Evolutionary conservation across 2,888 invertebrate genomes (phyloP).

Genomic region (Meteorus colon): DNA sequence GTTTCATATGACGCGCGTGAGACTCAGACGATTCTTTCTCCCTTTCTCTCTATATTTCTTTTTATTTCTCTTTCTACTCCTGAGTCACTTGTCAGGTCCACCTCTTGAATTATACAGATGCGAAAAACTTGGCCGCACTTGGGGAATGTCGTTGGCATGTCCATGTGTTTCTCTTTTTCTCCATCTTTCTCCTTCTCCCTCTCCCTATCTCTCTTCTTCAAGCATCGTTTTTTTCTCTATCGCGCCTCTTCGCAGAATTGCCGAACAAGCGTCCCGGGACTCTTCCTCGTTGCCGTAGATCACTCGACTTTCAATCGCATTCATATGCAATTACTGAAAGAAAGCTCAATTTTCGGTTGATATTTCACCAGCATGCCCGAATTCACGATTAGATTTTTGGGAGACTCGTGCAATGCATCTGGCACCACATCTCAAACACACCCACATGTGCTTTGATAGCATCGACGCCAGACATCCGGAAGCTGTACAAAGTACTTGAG

Average conservation of each 20-base stretch:
- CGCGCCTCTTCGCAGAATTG: constrained; percentile 51
- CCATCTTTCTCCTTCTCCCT: constrained; percentile 48
- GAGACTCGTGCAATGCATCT: constrained; percentile 32
- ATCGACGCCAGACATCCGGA: constrained; percentile 32
- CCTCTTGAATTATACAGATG: constrained; percentile 52
- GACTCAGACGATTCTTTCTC: constrained; percentile 37
- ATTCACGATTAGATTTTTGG: constrained; percentile 37
- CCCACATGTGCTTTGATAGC: constrained; percentile 42
- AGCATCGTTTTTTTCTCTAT: constrained; percentile 49
- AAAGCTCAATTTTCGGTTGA: background rate
- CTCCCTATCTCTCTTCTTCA: constrained; percentile 35
- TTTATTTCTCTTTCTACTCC: constrained; percentile 35
- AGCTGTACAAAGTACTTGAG: constrained; percentile 41
- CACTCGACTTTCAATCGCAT: background rate
- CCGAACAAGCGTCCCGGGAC: constrained; percentile 55
- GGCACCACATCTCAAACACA: constrained; percentile 34
- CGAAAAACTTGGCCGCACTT: constrained; percentile 69
- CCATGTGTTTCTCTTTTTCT: constrained; percentile 55
- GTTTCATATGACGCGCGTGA: constrained; percentile 38
- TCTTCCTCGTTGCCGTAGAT: constrained; percentile 53
- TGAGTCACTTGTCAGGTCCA: constrained; percentile 63
- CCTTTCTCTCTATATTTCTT: constrained; percentile 25
- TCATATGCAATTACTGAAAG: background rate
- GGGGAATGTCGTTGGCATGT: constrained; percentile 71
- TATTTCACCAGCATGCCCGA: background rate